A percentile compares a stretch with the other conserved stretches of the same genome.
These are phyloP conservation scores for Proteles cristata DNA, from an alignment of 2,113 vertebrate species.

Conservation along the genomic window DNA sequence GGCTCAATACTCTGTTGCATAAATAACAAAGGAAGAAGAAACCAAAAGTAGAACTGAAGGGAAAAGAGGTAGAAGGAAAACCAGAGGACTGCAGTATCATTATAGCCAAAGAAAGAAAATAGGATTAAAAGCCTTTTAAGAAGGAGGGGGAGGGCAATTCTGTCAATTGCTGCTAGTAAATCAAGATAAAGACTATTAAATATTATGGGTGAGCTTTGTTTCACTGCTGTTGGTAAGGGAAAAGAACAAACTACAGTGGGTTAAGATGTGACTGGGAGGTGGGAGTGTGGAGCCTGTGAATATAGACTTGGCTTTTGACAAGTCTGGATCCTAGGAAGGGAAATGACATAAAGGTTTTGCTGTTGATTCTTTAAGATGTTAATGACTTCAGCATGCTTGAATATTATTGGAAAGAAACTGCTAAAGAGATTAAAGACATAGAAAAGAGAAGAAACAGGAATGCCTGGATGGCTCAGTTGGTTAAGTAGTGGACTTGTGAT, in stretches of 20 bases:
- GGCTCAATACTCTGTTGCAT: background rate
- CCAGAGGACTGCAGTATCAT: background rate
- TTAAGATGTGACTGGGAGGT: background rate
- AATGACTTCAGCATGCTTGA: background rate
- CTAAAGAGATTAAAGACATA: background rate
- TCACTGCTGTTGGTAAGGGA: background rate
- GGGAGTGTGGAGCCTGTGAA: background rate
- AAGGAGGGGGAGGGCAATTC: background rate
- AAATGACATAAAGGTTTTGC: background rate
- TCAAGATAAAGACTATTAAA: background rate
- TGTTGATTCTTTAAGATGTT: background rate
- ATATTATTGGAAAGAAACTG: background rate
- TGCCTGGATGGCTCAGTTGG: too few relatives aligned
- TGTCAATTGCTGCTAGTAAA: background rate
- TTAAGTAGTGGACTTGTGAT: too few relatives aligned
- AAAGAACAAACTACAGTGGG: background rate
- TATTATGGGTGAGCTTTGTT: background rate
- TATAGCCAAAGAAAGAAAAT: background rate
- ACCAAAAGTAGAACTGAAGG: background rate
- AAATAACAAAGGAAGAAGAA: conserved; percentile 1
- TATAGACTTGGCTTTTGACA: background rate
- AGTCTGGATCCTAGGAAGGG: background rate
- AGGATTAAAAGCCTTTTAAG: background rate
- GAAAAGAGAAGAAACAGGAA: background rate
- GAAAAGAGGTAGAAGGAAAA: background rate